Percentiles rank a stretch among this genome's conserved stretches.
Evolutionary conservation across 2,888 invertebrate genomes (phyloP).

Genomic region (Lochmaea capreae): DNA sequence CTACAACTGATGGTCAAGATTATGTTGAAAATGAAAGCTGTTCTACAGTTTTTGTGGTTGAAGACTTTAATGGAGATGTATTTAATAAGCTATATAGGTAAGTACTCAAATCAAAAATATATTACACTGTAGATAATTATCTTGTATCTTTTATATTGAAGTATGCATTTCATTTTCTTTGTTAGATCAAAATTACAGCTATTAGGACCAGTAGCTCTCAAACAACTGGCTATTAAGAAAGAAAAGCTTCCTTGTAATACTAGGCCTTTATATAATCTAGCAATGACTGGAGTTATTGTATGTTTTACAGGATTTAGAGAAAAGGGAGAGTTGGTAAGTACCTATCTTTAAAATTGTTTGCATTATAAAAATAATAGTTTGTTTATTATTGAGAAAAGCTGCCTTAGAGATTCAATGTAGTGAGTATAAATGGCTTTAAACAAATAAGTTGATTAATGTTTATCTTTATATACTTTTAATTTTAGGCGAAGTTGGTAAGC

Average conservation of each 20-base stretch:
- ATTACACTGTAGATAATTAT: too few species aligned
- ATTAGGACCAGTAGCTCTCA: slow-evolving; percentile 83
- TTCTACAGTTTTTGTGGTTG: slow-evolving; percentile 79
- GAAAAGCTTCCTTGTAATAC: slow-evolving; percentile 80
- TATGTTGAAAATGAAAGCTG: slow-evolving; percentile 70
- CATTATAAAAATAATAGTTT: not conserved
- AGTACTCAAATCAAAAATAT: not conserved
- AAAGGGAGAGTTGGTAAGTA: slow-evolving; percentile 89
- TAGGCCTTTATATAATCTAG: slow-evolving; percentile 87
- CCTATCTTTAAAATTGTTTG: not conserved
- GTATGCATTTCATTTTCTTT: not conserved
- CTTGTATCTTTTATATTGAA: too few species aligned
- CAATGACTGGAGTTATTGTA: slow-evolving; percentile 89
- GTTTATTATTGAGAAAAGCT: not conserved
- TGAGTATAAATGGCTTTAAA: not conserved
- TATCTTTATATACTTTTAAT: slow-evolving; percentile 46
- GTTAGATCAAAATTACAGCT: slow-evolving; percentile 75
- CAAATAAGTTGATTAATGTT: slow-evolving; percentile 12
- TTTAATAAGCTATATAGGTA: slow-evolving; percentile 73
- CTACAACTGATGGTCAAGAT: slow-evolving; percentile 73
- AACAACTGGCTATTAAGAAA: slow-evolving; percentile 78
- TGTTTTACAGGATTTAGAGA: slow-evolving; percentile 94
- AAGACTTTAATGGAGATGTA: slow-evolving; percentile 78
- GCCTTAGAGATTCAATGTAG: not conserved
- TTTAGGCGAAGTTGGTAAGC: slow-evolving; percentile 85